Base-by-base conservation (phyloP, 1,140 invertebrate species). In the Stegodyphus mimosarum region DNA sequence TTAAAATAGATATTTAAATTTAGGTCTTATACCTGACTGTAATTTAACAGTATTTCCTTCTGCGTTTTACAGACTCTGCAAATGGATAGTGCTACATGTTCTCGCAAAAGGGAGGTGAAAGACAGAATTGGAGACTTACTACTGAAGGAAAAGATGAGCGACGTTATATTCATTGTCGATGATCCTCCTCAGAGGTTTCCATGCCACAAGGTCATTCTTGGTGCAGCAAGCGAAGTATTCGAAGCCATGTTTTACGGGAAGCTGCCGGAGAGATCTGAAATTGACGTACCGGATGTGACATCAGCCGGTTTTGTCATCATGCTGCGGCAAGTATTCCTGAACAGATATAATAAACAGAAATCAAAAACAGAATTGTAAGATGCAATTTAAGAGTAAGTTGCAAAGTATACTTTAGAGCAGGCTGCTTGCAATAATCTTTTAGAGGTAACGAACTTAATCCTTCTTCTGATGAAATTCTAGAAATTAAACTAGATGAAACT, bases 241-340 rank as follows among this genome's bases (percentile, higher is more conserved):
- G 33, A 75, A 17, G 64, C 81, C 17, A 84, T 84, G 81, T 53
- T 84, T 11, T 84, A 69, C 64, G 81, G 81, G 9, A 70, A 84
- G 11, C 60, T 84, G 50, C 53, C 51, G 9, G 72, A 84, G 60
- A 48, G 69, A 50, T 50, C 18, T 7, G 63, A 67, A 70, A 70
- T 84, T 13, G 10, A 17, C 11, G 52, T 84, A 6, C 72, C 81
- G 5, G 81, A 84, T 60, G 81, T 84, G 7, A 75, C 63, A 6
- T 13, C 18, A 49, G 64, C 18, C 9, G 81, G 72, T 55, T 84
- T 84, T 17, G 2, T 33, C 6, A 76, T 84, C 4, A 67, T 84
- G 60, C 51, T 84, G 13, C 72, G 53, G 81, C 63, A 84, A 49
- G 64, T 67, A 67, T 60, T 33, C 33, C 33, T 33, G 55, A 60